These are phyloP conservation scores for Clarias gariepinus DNA, from an alignment of 2,113 vertebrate species.

Conservation along the genomic window DNA sequence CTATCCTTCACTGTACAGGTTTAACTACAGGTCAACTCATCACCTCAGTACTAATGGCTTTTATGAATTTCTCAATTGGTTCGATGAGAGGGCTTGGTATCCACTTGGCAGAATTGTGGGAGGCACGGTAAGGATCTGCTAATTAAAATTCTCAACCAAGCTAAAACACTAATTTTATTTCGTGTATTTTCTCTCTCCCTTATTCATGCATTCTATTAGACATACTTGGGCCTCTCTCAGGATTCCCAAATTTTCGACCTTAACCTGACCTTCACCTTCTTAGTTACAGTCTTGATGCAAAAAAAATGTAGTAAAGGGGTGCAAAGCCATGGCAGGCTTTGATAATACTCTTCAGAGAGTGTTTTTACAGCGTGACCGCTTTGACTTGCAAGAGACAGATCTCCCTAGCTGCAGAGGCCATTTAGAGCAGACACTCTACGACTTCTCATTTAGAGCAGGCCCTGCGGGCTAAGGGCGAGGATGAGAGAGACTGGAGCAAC, in stretches of 20 bases:
- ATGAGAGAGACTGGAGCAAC: background rate
- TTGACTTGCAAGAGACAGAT: conserved; percentile 20
- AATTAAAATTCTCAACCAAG: background rate
- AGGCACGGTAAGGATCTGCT: conserved; percentile 86
- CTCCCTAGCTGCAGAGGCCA: conserved; percentile 43
- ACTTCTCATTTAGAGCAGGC: conserved; percentile 29
- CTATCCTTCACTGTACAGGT: conserved; percentile 74
- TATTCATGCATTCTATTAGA: background rate
- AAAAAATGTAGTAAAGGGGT: background rate
- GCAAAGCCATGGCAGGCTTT: conserved; percentile 27
- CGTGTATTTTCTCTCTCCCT: background rate
- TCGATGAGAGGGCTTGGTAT: conserved; percentile 99
- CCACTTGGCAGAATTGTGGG: conserved; percentile 97
- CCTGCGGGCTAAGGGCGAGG: background rate
- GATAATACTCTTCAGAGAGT: conserved; percentile 7
- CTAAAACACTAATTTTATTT: background rate
- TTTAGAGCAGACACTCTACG: conserved; percentile 34
- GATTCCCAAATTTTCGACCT: background rate
- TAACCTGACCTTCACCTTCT: background rate
- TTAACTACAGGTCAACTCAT: conserved; percentile 99
- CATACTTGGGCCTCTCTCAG: background rate
- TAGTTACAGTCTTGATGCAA: background rate
- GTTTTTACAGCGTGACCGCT: conserved; percentile 31
- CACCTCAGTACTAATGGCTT: conserved; percentile 98
- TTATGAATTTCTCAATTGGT: conserved; percentile 99